These are phyloP conservation scores for Apamea sordens DNA, from an alignment of 2,888 invertebrate genomes.

Conservation along the genomic window DNA sequence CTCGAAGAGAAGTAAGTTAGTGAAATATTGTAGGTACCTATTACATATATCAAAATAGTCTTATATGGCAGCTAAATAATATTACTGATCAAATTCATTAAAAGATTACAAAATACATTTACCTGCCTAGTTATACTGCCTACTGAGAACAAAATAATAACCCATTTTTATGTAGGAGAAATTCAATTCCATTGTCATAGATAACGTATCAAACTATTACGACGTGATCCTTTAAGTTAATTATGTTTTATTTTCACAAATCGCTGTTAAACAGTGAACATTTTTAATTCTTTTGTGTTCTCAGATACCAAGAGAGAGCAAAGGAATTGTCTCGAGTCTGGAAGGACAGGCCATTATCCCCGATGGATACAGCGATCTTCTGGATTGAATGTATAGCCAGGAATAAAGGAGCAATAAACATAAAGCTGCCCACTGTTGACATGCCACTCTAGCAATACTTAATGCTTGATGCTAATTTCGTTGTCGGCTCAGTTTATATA, in stretches of 20 bases:
- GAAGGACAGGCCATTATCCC: too few relatives aligned
- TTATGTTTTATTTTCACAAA: neutral
- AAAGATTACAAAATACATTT: neutral
- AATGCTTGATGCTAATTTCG: neutral
- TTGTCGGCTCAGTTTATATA: neutral
- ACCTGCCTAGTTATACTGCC: neutral
- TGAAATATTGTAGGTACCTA: neutral
- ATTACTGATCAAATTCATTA: neutral
- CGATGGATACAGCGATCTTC: too few relatives aligned
- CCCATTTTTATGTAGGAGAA: neutral
- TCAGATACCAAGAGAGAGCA: too few relatives aligned
- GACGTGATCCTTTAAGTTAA: neutral
- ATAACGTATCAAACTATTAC: neutral
- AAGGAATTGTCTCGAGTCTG: too few relatives aligned
- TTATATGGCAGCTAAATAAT: neutral
- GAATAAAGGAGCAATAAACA: too few relatives aligned
- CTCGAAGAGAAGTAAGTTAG: conserved; percentile 62
- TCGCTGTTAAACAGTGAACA: neutral
- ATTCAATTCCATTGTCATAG: neutral
- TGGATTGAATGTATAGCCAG: too few relatives aligned
- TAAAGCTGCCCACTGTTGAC: too few relatives aligned
- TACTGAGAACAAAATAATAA: neutral
- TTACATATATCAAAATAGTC: neutral
- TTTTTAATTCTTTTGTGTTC: neutral
- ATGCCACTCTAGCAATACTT: too few relatives aligned